Evolutionary conservation across 2,113 vertebrate species (phyloP), one percentile per base, ranked within the genome.

Genomic region (Paracanthobrama guichenoti): DNA sequence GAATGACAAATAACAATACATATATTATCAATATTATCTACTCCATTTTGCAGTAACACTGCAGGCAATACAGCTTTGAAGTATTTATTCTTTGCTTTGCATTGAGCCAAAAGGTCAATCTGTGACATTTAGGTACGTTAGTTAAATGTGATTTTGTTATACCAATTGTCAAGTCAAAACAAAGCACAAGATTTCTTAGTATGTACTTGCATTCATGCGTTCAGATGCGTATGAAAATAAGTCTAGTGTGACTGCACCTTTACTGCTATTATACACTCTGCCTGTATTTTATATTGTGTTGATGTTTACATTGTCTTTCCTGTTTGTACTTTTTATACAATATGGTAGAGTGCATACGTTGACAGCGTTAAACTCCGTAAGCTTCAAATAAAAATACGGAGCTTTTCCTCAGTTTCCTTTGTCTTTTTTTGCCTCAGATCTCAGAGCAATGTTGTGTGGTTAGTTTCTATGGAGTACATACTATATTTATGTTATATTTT

Each of bases 251-350:
- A 26, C 20, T 12, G 12, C 35, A 78, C 31, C 42, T 44, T 42
- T 90, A 88, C 86, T 90, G 87, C 88, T 89, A 89, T 84, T 50
- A 88, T 83, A 73, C 90, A 88, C 81, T 42, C 75, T 83, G 62
- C 24, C 80, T 87, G 73, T 80, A 31, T 87, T 89, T 82, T 89
- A 85, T 92, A 90, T 91, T 85, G 82, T 89, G 82, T 93, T 80
- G 84, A 92, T 92, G 91, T 93, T 93, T 93, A 93, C 91, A 91
- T 90, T 91, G 88, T 88, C 79, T 91, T 83, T 90, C 91, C 93
- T 91, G 89, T 94, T 94, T 94, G 93, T 94, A 95, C 92, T 93
- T 94, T 94, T 95, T 92, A 94, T 94, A 95, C 93, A 89, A 93
- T 93, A 92, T 90, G 90, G 90, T 93, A 93, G 89, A 93, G 84